These are phyloP conservation scores for Theretra japonica DNA, from an alignment of 2,888 invertebrate species.

Conservation along the genomic window DNA sequence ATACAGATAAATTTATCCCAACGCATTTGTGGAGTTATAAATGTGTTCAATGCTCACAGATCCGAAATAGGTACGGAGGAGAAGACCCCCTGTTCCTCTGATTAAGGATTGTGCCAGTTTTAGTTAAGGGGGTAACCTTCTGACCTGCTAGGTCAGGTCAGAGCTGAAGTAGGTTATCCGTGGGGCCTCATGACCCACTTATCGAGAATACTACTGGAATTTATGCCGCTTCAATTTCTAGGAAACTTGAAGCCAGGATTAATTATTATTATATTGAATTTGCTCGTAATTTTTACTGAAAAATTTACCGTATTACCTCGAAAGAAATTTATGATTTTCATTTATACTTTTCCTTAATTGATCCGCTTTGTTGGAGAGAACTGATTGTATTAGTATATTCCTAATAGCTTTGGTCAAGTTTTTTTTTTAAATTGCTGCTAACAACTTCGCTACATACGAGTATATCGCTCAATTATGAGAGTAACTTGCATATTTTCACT, in stretches of 20 bases:
- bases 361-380: not conserved
- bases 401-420: too few relatives aligned
- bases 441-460: too few relatives aligned
- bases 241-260: not conserved
- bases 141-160: not conserved
- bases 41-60: not conserved
- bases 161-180: not conserved
- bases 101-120: not conserved
- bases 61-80: not conserved
- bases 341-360: not conserved
- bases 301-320: not conserved
- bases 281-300: not conserved
- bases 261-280: not conserved
- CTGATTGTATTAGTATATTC: too few relatives aligned
- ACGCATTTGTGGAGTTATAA: not conserved
- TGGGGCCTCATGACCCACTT: not conserved
- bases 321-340: not conserved
- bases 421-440: too few relatives aligned
- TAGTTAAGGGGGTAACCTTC: not conserved
- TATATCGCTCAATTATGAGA: too few relatives aligned
- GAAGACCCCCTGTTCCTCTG: not conserved
- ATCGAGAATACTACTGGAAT: not conserved
- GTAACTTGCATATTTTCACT: too few relatives aligned
- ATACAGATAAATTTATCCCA: not conserved
- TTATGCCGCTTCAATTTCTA: not conserved